Evolutionary conservation across 1,140 invertebrate species (phyloP).

Genomic region (Bombus waltoni): DNA sequence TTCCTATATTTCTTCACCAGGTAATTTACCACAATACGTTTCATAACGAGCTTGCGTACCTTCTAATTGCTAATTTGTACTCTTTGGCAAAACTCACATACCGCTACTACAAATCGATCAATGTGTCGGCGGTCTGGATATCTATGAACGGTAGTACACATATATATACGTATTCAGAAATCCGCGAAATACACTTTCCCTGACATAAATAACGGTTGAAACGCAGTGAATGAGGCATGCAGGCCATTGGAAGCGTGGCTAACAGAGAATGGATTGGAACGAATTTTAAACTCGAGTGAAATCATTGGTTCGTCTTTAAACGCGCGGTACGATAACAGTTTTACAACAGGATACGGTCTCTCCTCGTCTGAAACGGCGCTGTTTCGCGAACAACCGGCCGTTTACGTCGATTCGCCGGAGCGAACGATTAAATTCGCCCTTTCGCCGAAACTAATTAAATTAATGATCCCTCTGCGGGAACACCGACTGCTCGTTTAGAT

Average conservation of each 20-base stretch:
- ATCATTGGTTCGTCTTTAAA: background rate
- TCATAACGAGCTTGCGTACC: too few species aligned
- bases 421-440: constrained; percentile 63
- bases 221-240: background rate
- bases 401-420: constrained; percentile 55
- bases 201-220: background rate
- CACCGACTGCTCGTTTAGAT: constrained; percentile 49
- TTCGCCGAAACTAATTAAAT: constrained; percentile 70
- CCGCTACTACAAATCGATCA: background rate
- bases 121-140: background rate
- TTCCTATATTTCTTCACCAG: too few species aligned
- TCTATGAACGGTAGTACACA: background rate
- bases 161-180: background rate
- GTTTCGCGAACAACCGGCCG: constrained; percentile 38
- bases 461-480: constrained; percentile 52
- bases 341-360: background rate
- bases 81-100: background rate
- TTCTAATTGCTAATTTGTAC: background rate
- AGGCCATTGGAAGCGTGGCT: background rate
- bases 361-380: background rate
- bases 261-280: background rate
- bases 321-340: constrained; percentile 18
- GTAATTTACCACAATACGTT: too few species aligned
- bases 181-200: background rate
- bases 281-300: constrained; percentile 18